Evolutionary conservation across 2,113 vertebrate genomes (phyloP), one percentile per base, ranked within the genome.

Genomic region (Halichoerus grypus): DNA sequence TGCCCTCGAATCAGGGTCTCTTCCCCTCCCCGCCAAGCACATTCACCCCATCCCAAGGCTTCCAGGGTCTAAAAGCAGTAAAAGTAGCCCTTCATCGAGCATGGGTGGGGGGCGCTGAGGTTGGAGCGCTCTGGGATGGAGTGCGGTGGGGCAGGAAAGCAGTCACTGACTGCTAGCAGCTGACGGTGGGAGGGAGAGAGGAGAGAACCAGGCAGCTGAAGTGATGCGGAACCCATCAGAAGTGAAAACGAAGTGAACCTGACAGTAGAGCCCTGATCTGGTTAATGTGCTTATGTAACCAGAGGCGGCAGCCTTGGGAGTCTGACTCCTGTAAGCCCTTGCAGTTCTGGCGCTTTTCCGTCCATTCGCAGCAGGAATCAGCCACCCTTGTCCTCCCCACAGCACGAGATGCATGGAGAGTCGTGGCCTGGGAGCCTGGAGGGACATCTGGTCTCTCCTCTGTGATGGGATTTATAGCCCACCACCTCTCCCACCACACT

Each of bases 401-500:
- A 4, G 49, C 1, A 11, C 18, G 1, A 39, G 28, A 8, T 1
- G 4, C 5, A 0, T 33, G 59, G 22, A 42, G 74, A 6, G 33
- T 24, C 22, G 5, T 80, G 79, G 46, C 36, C 55, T 33, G 8
- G 7, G 69, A 72, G 21, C 51, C 14, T 3, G 1, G 16, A 28
- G n/a, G 84, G 65, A 21, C 24, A 26, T 3, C 39, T 24, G 10
- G 3, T 57, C 36, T 83, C 51, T 42, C 79, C 55, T 77, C 86
- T 69, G 31, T 53, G 42, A n/a, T 36, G 51, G n/a, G 59, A 87
- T 67, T 36, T 81, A 4, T 9, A 55, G 65, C 15, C 1, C 12
- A 4, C 42, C 51, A 5, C n/a, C 51, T 21, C 65, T 81, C 42
- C 59, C 31, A 51, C 28, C 69, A 36, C 28, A 3, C 0, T 28